Evolutionary conservation across 1,140 invertebrate genomes (phyloP).

Genomic region (Ridgeia piscesae): DNA sequence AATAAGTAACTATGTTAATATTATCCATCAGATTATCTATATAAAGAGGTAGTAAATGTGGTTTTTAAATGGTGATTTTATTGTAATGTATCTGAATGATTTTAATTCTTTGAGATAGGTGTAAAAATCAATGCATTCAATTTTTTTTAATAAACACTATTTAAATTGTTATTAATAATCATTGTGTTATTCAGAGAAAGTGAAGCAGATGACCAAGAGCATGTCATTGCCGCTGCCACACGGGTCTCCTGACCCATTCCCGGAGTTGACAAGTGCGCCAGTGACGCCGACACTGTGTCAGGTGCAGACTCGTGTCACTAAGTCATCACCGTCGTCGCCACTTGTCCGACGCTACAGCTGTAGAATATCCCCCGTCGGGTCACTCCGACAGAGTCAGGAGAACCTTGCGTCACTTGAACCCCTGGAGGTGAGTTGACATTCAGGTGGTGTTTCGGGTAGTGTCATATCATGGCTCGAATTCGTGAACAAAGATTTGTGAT

Average conservation of each 20-base stretch:
- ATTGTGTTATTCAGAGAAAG: not conserved
- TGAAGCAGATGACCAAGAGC: not conserved
- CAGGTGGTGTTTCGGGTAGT: too few species aligned
- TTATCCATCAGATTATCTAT: not conserved
- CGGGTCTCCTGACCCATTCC: constrained; percentile 11
- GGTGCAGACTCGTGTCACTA: not conserved
- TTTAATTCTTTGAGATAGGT: too few species aligned
- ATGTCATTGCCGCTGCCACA: constrained; percentile 6
- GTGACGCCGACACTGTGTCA: not conserved
- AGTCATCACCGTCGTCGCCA: constrained; percentile 13
- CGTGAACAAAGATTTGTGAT: too few species aligned
- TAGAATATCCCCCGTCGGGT: not conserved
- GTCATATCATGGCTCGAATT: too few species aligned
- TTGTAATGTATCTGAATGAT: not conserved
- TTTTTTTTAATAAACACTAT: not conserved
- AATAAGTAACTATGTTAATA: too few species aligned
- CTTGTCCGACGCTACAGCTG: constrained; percentile 11
- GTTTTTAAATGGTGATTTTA: not conserved
- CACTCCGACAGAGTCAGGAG: not conserved
- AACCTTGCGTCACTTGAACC: not conserved
- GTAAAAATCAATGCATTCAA: too few species aligned
- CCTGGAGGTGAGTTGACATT: not conserved
- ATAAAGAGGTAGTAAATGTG: not conserved
- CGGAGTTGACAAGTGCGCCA: constrained; percentile 9
- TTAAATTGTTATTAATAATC: not conserved